A percentile compares a stretch with the other conserved stretches of the same genome.
Conservation (phyloP, 2,888 invertebrate species). For the Heliconius charithonia region DNA sequence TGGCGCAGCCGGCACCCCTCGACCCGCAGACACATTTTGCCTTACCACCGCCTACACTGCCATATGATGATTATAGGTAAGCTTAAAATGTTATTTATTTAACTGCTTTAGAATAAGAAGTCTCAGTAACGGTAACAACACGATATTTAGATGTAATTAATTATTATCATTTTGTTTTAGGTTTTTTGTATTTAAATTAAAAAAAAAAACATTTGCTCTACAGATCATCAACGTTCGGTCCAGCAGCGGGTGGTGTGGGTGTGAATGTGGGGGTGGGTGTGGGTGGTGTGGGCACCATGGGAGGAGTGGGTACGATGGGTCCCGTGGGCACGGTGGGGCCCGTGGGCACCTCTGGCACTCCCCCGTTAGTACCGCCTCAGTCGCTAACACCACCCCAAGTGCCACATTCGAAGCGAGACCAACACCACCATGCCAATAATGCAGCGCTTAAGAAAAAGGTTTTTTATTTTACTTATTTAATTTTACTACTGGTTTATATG, state of each 20-base stretch:
- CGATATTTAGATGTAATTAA: too few species aligned
- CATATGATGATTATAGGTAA: constrained; percentile 70
- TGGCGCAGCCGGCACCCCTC: constrained; percentile 54
- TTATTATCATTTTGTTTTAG: too few species aligned
- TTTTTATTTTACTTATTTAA: constrained; percentile 16
- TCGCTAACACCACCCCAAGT: constrained; percentile 61
- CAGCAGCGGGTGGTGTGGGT: constrained; percentile 54
- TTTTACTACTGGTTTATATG: background rate
- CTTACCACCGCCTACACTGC: constrained; percentile 64
- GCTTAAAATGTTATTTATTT: background rate
- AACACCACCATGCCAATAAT: constrained; percentile 63
- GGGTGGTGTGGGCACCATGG: constrained; percentile 31
- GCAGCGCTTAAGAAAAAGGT: constrained; percentile 75
- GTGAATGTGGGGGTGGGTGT: constrained; percentile 29
- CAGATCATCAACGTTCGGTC: constrained; percentile 65
- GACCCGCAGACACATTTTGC: constrained; percentile 68
- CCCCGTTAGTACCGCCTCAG: constrained; percentile 57
- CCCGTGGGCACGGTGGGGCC: constrained; percentile 41
- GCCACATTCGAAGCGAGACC: constrained; percentile 71
- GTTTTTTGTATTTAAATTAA: background rate
- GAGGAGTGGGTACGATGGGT: constrained; percentile 35
- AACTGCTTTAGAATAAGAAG: background rate
- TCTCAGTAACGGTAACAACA: too few species aligned
- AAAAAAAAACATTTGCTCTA: background rate
- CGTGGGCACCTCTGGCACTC: constrained; percentile 49